Conservation (phyloP, 2,888 invertebrate species). For the Leucozona laternaria region DNA sequence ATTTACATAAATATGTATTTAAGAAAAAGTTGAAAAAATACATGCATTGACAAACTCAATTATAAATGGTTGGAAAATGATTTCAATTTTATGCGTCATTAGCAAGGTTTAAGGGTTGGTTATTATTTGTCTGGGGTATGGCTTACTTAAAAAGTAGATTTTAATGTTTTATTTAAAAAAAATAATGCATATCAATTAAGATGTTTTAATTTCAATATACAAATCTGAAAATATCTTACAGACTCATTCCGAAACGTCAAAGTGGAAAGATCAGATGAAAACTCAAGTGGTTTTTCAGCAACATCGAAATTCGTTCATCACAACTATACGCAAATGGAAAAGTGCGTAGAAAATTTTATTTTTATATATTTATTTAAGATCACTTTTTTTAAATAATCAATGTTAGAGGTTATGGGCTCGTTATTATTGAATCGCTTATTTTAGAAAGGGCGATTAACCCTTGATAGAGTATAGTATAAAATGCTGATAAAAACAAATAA, state of each 20-base stretch:
- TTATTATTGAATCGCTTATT: too few relatives aligned
- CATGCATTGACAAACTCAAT: slow-evolving; percentile 17
- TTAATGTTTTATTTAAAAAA: neutral
- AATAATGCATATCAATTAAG: slow-evolving; percentile 9
- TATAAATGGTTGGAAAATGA: neutral
- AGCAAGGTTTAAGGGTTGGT: neutral
- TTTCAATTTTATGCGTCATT: neutral
- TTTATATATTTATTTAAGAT: neutral
- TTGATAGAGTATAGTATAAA: too few relatives aligned
- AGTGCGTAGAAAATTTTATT: slow-evolving; percentile 79
- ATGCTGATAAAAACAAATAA: too few relatives aligned
- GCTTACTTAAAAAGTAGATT: slow-evolving; percentile 17
- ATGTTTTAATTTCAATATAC: neutral
- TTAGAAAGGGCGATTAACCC: too few relatives aligned
- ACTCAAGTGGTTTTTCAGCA: slow-evolving; percentile 83
- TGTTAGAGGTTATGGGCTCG: neutral
- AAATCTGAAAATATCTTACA: slow-evolving; percentile 71
- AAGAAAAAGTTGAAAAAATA: slow-evolving; percentile 40
- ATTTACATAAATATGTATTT: slow-evolving; percentile 26
- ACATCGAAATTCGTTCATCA: slow-evolving; percentile 90
- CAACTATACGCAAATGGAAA: slow-evolving; percentile 90
- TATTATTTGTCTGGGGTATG: slow-evolving; percentile 31
- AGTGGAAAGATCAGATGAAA: slow-evolving; percentile 79
- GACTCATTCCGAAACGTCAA: slow-evolving; percentile 81
- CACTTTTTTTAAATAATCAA: neutral